Conservation (phyloP, 2,113 vertebrate species). For the Pterocles burchelli region DNA sequence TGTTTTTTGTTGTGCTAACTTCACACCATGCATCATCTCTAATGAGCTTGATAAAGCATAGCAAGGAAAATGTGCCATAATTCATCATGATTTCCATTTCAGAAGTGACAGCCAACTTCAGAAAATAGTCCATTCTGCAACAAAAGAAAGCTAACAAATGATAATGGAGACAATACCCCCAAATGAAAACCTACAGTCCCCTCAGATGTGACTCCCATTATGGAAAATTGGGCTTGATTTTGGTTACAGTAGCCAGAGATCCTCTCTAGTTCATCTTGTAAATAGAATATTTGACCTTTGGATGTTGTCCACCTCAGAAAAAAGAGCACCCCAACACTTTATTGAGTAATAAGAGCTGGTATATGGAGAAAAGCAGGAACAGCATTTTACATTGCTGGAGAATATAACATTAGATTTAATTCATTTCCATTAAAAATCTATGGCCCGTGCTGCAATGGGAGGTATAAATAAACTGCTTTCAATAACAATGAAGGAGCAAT, state of each 20-base stretch:
- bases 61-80: conserved; percentile 70
- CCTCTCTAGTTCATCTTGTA: not conserved
- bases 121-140: conserved; percentile 61
- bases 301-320: not conserved
- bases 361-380: conserved; percentile 23
- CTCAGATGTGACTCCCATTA: not conserved
- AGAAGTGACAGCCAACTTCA: conserved; percentile 68
- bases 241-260: not conserved
- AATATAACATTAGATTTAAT: conserved; percentile 40
- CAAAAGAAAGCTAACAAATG: conserved; percentile 2
- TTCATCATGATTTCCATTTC: conserved; percentile 76
- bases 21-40: conserved; percentile 76
- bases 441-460: conserved; percentile 5
- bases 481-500: conserved; percentile 10
- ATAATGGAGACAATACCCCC: conserved; percentile 18
- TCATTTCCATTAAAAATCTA: conserved; percentile 32
- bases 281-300: not conserved
- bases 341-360: conserved; percentile 7
- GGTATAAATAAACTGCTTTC: conserved; percentile 50
- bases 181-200: not conserved
- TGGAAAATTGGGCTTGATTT: not conserved
- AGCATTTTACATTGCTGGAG: conserved; percentile 24
- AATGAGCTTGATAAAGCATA: conserved; percentile 78
- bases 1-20: conserved; percentile 61
- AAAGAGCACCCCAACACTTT: conserved; percentile 6